Percentiles rank a stretch among this genome's conserved stretches.
Evolutionary conservation across 2,888 invertebrate genomes (phyloP).

Genomic region (Caenorhabditis sp.): DNA sequence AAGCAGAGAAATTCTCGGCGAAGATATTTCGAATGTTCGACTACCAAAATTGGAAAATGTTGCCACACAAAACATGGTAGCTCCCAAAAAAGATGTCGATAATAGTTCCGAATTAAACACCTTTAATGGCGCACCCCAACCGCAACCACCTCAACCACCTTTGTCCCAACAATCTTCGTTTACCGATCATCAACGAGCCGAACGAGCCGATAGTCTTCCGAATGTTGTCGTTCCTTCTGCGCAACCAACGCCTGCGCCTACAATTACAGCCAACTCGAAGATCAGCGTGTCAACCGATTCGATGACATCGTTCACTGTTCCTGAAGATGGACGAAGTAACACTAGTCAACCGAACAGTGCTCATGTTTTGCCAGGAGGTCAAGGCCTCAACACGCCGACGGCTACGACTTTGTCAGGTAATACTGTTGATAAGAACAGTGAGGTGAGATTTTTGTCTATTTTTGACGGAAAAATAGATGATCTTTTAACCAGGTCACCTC

Average conservation of each 20-base stretch:
- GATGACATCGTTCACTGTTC: constrained; percentile 11
- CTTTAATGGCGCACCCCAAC: too few species aligned
- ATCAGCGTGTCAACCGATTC: not conserved
- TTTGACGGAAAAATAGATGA: not conserved
- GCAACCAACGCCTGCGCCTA: not conserved
- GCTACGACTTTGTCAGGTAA: constrained; percentile 4
- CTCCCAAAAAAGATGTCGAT: not conserved
- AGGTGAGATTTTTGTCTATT: not conserved
- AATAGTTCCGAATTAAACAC: too few species aligned
- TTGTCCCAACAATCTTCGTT: not conserved
- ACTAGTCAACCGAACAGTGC: not conserved
- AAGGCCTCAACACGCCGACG: not conserved
- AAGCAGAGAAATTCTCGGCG: not conserved
- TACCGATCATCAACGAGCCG: not conserved
- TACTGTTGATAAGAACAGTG: not conserved
- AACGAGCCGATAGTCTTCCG: not conserved
- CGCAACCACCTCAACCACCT: not conserved
- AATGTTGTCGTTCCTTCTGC: not conserved
- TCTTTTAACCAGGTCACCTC: not conserved
- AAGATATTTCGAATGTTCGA: not conserved
- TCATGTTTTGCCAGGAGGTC: not conserved
- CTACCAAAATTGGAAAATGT: not conserved
- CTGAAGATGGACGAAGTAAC: not conserved
- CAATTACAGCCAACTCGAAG: too few species aligned
- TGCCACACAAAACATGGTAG: not conserved